Conservation (phyloP, 2,888 invertebrate species). For the Perdita meconis region DNA sequence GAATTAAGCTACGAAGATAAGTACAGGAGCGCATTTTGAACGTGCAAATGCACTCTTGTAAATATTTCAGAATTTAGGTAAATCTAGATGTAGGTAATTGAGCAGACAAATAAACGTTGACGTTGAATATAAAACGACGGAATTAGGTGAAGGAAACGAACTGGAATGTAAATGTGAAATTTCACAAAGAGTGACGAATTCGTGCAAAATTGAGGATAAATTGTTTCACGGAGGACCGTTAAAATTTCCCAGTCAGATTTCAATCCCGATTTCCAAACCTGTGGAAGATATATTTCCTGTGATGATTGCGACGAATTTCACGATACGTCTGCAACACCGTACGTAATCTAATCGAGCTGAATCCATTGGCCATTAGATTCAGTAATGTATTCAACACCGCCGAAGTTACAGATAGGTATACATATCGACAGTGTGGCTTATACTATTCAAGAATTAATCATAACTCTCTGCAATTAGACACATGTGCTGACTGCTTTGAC, state of each 20-base stretch:
- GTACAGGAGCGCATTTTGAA: background rate
- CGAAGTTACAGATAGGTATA: constrained; percentile 41
- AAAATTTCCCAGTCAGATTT: background rate
- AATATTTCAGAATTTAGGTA: constrained; percentile 7
- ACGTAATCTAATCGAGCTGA: constrained; percentile 6
- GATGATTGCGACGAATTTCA: constrained; percentile 22
- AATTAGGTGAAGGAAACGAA: background rate
- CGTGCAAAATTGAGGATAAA: background rate
- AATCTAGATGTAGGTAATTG: constrained; percentile 28
- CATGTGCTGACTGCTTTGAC: background rate
- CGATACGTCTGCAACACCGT: background rate
- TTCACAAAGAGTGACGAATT: background rate
- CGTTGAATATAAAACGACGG: background rate
- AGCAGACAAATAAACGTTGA: constrained; percentile 17
- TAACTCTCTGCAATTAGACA: background rate
- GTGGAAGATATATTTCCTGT: background rate
- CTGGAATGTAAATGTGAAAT: background rate
- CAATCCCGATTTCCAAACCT: too few species aligned
- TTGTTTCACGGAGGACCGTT: background rate
- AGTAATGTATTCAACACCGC: constrained; percentile 47
- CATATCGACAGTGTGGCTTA: constrained; percentile 18
- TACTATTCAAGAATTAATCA: constrained; percentile 13
- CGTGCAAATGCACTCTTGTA: background rate
- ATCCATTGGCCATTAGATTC: constrained; percentile 30
- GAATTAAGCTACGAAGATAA: background rate